A percentile compares a stretch with the other conserved stretches of the same genome.
Conservation (phyloP, 2,113 vertebrate genomes). For the Scatophagus argus region DNA sequence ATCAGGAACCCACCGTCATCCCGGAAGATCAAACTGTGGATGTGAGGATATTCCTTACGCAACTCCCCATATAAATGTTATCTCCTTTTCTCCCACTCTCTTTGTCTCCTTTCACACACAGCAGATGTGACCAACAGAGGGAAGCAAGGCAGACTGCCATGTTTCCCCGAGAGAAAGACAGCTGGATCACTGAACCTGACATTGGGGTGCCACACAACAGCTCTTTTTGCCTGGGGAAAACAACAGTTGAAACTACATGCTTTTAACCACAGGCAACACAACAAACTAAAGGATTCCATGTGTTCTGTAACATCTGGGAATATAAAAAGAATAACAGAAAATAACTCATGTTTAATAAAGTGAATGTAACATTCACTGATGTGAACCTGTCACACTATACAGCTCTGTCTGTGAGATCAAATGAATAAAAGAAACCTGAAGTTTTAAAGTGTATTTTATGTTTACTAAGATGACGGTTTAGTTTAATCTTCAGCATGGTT, state of each 20-base stretch:
- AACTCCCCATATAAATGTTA: background rate
- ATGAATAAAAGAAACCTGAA: background rate
- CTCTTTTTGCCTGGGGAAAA: constrained; percentile 30
- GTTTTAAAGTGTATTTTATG: background rate
- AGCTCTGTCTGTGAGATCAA: background rate
- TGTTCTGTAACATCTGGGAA: constrained; percentile 5
- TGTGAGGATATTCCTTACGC: constrained; percentile 1
- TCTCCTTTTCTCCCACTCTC: background rate
- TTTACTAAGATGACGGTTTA: background rate
- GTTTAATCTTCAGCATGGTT: background rate
- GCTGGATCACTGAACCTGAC: constrained; percentile 36
- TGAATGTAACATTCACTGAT: background rate
- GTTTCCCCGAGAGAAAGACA: constrained; percentile 21
- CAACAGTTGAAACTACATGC: constrained; percentile 19
- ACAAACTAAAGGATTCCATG: constrained; percentile 17
- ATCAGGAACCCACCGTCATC: background rate
- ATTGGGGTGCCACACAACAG: constrained; percentile 25
- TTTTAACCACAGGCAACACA: constrained; percentile 1
- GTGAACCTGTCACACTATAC: background rate
- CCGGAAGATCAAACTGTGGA: constrained; percentile 25
- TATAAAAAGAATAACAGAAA: background rate
- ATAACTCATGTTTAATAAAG: constrained; percentile 8
- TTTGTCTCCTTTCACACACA: background rate
- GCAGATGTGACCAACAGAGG: constrained; percentile 12
- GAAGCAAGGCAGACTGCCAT: background rate